Conservation (phyloP, 2,797 vertebrate species). For the Cichlasoma orientale region DNA sequence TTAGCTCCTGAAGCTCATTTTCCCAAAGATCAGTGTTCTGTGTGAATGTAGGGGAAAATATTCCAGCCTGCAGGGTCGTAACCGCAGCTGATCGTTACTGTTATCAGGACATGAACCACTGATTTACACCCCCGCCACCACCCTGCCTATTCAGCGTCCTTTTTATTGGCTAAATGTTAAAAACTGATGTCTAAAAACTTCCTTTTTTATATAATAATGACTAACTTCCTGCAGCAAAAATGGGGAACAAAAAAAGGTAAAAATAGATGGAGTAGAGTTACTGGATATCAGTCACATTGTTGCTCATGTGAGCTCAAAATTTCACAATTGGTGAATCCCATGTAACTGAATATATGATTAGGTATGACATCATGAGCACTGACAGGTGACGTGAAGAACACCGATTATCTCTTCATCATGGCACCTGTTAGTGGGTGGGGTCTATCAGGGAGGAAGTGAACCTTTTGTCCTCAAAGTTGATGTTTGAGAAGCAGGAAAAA, state of each 20-base stretch:
- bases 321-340: too few relatives aligned
- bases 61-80: background rate
- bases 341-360: too few relatives aligned
- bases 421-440: too few relatives aligned
- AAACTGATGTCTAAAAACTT: background rate
- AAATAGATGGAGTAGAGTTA: background rate
- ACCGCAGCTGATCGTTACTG: rapidly evolving
- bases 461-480: too few relatives aligned
- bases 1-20: too few relatives aligned
- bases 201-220: background rate
- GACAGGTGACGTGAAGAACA: too few relatives aligned
- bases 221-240: background rate
- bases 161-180: background rate
- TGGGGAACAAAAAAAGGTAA: background rate
- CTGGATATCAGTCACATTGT: background rate
- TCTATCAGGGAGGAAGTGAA: too few relatives aligned
- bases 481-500: too few relatives aligned
- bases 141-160: rapidly evolving
- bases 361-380: too few relatives aligned
- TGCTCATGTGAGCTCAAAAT: too few relatives aligned
- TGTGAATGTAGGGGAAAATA: background rate
- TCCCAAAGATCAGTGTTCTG: background rate
- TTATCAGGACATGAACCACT: background rate
- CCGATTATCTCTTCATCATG: too few relatives aligned
- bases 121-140: background rate